Base-by-base conservation (phyloP, 2,888 invertebrate genomes). In the Eilema griseolum region DNA sequence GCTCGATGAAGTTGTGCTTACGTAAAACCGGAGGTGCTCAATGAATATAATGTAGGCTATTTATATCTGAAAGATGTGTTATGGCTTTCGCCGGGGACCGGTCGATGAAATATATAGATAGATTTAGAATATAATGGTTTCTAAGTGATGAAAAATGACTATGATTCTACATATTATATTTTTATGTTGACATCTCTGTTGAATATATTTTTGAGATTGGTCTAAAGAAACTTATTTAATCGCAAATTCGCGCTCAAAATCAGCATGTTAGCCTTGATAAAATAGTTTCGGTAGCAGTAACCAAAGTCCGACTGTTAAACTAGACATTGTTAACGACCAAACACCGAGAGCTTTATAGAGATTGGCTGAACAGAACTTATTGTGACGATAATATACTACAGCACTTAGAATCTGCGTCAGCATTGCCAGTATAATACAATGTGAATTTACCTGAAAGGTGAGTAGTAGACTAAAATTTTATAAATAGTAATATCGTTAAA, bases 1-100 rank as follows among this genome's bases (percentile, higher is more conserved):
- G 62, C 59, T 63, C 71, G 66, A 76, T 80, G 73, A 77, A 73
- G 60, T 59, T 59, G 61, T 73, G 41, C 62, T 56, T 57, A 52
- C 56, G 66, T 70, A 64, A 70, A 66, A 57, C 57, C 57, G 33
- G 61, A 52, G 37, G 33, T 60, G 66, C 33, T 67, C 41, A 65
- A 67, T 73, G 52, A 73, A 73, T 41, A 67, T 37, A 70, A 68
- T 67, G 31, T 31, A 56, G 72, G 37, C 37, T 62, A 67, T 66
- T 65, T 68, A 71, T 61, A 64, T 52, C 64, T 56, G n/a, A 61
- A 67, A 61, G 33, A 64, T 71, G 46, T 52, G 37, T 66, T 41
- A 41, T 41, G 26, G 46, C 11, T 23, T 61, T 61, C 31, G 52
- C 31, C 23, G 10, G 28, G 24, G 23, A n/a, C n/a, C n/a, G n/a